Evolutionary conservation across 2,888 invertebrate species (phyloP), one percentile per base, ranked within the genome.

Genomic region (Perithous albicinctus): DNA sequence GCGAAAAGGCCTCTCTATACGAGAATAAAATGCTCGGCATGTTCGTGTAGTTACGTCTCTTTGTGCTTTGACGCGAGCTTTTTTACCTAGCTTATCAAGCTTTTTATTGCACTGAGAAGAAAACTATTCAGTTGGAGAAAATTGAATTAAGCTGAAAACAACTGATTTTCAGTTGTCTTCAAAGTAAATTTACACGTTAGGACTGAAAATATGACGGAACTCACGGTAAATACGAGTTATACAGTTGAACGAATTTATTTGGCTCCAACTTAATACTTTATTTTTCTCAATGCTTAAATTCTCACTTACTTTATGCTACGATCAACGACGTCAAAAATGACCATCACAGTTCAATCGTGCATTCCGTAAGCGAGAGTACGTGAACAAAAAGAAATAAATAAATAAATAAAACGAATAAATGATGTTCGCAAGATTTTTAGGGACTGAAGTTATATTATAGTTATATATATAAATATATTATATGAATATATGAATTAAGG

Each of bases 371-470:
- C 10, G 23, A 20, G 10, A 41, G n/a, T n/a, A 41, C 41, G 54
- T 48, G 48, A 69, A 70, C n/a, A n/a, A n/a, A n/a, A n/a, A n/a
- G n/a, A n/a, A n/a, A n/a, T n/a, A n/a, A n/a, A n/a, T n/a, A n/a
- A n/a, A n/a, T n/a, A n/a, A 66, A 74, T 54, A 75, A 79, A 67
- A 66, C 20, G 59, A 67, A 70, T 46, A 51, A 76, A 67, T 67
- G 76, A 54, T 35, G 35, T 61, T 48, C 70, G 48, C 43, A 48
- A 85, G 80, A 86, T 70, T 83, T 84, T 84, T 86, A 86, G 84
- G 78, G 82, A 87, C 86, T 85, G 86, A 87, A 85, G 87, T 86
- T 86, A 86, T 78, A 78, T 78, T 76, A 76, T 77, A 85, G 76
- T 83, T 85, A 82, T 74, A 84, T 66, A 82, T 72, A 84, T 78